Evolutionary conservation across 1,140 invertebrate genomes (phyloP).

Genomic region (Nomia melanderi): DNA sequence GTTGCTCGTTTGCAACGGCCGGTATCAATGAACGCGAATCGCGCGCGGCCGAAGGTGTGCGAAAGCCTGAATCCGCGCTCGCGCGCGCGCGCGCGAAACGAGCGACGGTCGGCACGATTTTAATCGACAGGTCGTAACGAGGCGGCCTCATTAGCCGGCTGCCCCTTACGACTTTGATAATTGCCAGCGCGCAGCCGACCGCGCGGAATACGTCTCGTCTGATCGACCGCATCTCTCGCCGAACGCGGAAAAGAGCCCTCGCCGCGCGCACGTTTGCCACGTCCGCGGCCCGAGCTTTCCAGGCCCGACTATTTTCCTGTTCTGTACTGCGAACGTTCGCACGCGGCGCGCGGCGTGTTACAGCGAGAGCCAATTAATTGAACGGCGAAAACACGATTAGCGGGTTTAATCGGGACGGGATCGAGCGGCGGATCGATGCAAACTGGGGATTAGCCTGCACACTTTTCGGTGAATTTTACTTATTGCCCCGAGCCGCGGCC

Average conservation of each 20-base stretch:
- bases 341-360: not conserved
- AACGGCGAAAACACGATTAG: not conserved
- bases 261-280: too few relatives aligned
- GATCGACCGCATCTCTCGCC: slow-evolving; percentile 23
- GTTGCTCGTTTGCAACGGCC: not conserved
- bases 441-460: too few relatives aligned
- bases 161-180: slow-evolving; percentile 60
- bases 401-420: not conserved
- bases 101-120: slow-evolving; percentile 52
- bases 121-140: slow-evolving; percentile 63
- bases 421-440: not conserved
- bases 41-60: slow-evolving; percentile 18
- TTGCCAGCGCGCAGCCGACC: slow-evolving; percentile 46
- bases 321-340: not conserved
- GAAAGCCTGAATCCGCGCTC: too few relatives aligned
- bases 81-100: slow-evolving; percentile 23
- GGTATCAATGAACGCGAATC: slow-evolving; percentile 53
- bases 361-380: not conserved
- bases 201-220: slow-evolving; percentile 28
- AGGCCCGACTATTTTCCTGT: not conserved
- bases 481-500: too few relatives aligned
- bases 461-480: too few relatives aligned
- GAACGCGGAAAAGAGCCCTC: slow-evolving; percentile 38
- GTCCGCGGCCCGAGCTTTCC: too few relatives aligned
- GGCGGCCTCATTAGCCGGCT: slow-evolving; percentile 56